Percentiles rank a stretch among this genome's conserved stretches.
phyloP scores from a whole-genome alignment of 2,797 vertebrate species.

The Periophthalmus magnuspinnatus region DNA sequence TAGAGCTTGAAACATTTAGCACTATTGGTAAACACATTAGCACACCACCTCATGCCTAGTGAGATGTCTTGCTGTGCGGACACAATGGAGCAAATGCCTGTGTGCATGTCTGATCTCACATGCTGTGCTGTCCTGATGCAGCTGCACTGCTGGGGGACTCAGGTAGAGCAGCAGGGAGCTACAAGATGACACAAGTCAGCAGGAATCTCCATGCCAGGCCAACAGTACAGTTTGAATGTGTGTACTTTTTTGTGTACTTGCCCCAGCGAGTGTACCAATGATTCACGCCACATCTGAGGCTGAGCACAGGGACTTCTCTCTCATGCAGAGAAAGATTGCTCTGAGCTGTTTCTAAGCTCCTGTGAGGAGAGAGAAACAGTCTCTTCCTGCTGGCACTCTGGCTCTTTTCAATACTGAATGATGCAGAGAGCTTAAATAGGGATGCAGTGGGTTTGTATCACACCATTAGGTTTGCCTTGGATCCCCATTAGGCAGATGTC shows the following conservation, averaged over 20 bases:
- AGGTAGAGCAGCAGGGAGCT: slow-evolving; percentile 61
- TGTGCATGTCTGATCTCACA: slow-evolving; percentile 22
- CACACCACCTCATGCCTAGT: background rate
- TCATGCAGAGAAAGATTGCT: slow-evolving; percentile 63
- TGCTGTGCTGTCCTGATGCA: slow-evolving; percentile 42
- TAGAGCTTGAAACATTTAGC: background rate
- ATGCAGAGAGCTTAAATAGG: slow-evolving; percentile 59
- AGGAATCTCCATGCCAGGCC: slow-evolving; percentile 71
- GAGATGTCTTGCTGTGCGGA: background rate
- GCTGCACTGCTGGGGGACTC: slow-evolving; percentile 44
- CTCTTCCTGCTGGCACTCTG: slow-evolving; percentile 38
- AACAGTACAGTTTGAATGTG: slow-evolving; percentile 24
- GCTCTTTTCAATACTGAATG: slow-evolving; percentile 36
- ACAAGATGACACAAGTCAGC: slow-evolving; percentile 69
- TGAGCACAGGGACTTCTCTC: slow-evolving; percentile 49
- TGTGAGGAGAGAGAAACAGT: slow-evolving; percentile 18
- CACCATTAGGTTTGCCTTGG: slow-evolving; percentile 60
- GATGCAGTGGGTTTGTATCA: slow-evolving; percentile 61
- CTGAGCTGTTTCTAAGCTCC: slow-evolving; percentile 68
- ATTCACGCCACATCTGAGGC: slow-evolving; percentile 48
- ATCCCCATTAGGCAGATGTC: slow-evolving; percentile 63
- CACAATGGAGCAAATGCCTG: background rate
- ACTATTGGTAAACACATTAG: background rate
- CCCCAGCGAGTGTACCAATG: slow-evolving; percentile 43
- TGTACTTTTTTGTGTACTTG: slow-evolving; percentile 18